These are phyloP conservation scores for Cepaea nemoralis DNA, from an alignment of 1,140 invertebrate species.

Conservation along the genomic window DNA sequence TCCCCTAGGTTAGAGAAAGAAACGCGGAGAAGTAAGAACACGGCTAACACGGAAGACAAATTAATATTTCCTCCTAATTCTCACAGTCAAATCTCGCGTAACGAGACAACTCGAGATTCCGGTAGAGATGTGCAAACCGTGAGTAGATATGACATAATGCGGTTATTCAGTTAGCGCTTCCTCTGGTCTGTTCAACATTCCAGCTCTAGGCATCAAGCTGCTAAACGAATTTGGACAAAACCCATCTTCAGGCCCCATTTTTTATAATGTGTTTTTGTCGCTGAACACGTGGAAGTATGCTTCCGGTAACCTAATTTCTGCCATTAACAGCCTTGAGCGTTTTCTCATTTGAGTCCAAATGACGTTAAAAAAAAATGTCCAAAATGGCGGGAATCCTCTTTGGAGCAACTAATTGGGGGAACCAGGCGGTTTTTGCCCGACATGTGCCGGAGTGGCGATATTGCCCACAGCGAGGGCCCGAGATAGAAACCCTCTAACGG, in stretches of 20 bases:
- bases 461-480: background rate
- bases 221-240: background rate
- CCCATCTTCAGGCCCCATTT: background rate
- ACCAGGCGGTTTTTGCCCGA: background rate
- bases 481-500: background rate
- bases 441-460: background rate
- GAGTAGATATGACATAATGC: background rate
- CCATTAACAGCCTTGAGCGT: background rate
- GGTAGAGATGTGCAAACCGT: background rate
- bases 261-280: background rate
- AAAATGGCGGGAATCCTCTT: background rate
- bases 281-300: background rate
- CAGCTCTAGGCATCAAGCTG: background rate
- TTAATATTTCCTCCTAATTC: too few species aligned
- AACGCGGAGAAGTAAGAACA: too few species aligned
- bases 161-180: background rate
- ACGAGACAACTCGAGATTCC: background rate
- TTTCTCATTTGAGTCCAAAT: background rate
- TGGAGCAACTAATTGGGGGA: background rate
- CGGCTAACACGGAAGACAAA: too few species aligned
- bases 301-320: background rate
- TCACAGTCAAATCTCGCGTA: too few species aligned
- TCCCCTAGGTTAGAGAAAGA: too few species aligned
- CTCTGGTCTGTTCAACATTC: background rate
- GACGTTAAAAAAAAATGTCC: background rate